Conservation (phyloP, 1,140 invertebrate species). For the Oncopodura yosiiana region DNA sequence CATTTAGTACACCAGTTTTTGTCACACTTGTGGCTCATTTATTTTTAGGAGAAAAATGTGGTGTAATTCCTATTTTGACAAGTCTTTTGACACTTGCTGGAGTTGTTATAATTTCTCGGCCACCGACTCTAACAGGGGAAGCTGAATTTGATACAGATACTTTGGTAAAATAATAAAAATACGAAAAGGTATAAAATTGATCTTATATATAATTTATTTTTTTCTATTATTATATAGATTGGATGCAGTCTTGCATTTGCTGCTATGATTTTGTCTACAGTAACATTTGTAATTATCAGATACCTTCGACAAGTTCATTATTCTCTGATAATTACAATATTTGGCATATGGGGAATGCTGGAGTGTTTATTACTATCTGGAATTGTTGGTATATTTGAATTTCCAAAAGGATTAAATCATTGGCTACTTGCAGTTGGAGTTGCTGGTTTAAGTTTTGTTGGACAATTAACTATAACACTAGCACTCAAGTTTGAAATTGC, state of each 20-base stretch:
- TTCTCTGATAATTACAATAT: slow-evolving; percentile 1
- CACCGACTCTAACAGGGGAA: slow-evolving; percentile 9
- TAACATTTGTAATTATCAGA: slow-evolving; percentile 8
- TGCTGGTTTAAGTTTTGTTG: slow-evolving; percentile 17
- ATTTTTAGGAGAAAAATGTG: slow-evolving; percentile 3
- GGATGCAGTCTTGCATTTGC: slow-evolving; percentile 9
- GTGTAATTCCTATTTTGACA: slow-evolving; percentile 5
- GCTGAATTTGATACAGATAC: neutral
- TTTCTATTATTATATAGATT: slow-evolving; percentile 1
- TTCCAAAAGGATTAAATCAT: slow-evolving; percentile 1
- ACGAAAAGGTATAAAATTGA: neutral
- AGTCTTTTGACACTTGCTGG: slow-evolving; percentile 7
- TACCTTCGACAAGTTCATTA: slow-evolving; percentile 18
- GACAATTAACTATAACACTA: slow-evolving; percentile 15
- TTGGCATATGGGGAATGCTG: slow-evolving; percentile 17
- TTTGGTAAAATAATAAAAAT: neutral
- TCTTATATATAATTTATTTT: too few species aligned
- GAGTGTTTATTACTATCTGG: neutral
- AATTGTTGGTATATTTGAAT: neutral
- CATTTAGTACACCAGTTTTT: slow-evolving; percentile 16
- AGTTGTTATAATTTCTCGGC: slow-evolving; percentile 6
- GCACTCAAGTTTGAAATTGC: slow-evolving; percentile 15
- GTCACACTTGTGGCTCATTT: slow-evolving; percentile 11
- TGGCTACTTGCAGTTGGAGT: slow-evolving; percentile 4
- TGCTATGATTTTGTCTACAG: neutral